Percentiles rank a stretch among this genome's conserved stretches.
phyloP scores from a whole-genome alignment of 2,888 invertebrate species.

The Flexamia atlantica region DNA sequence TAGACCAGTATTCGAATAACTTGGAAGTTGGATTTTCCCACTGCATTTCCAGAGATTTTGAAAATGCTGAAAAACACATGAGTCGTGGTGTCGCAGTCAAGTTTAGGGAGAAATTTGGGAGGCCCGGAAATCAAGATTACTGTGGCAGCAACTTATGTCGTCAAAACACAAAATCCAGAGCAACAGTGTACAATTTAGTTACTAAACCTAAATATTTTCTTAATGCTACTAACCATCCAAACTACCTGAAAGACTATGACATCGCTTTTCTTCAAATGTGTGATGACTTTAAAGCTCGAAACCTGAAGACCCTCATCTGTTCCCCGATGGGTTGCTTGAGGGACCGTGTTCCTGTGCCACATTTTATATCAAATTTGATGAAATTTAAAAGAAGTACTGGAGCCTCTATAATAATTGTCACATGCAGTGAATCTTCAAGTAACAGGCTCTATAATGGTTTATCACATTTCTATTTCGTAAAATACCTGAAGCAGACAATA shows the following conservation, averaged over 20 bases:
- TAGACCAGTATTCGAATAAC: neutral
- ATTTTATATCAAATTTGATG: neutral
- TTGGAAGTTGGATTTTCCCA: neutral
- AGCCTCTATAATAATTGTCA: neutral
- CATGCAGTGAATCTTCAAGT: neutral
- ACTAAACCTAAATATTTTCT: constrained; percentile 20
- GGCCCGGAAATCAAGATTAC: neutral
- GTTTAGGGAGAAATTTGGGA: neutral
- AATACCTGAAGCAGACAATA: neutral
- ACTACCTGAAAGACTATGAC: neutral
- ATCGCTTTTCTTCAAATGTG: neutral
- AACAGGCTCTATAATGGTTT: neutral
- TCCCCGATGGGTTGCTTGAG: neutral
- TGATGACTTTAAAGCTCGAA: neutral
- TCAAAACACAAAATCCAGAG: neutral
- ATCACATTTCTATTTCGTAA: neutral
- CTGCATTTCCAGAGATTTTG: constrained; percentile 3
- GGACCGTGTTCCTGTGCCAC: neutral
- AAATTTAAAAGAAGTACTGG: neutral
- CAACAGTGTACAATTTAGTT: neutral
- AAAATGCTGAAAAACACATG: neutral
- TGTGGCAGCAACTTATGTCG: neutral
- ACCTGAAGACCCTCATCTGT: neutral
- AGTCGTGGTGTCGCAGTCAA: neutral
- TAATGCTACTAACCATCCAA: neutral